A percentile compares a stretch with the other conserved stretches of the same genome.
Conservation (phyloP, 2,888 invertebrate species). For the Beris chalybata region DNA sequence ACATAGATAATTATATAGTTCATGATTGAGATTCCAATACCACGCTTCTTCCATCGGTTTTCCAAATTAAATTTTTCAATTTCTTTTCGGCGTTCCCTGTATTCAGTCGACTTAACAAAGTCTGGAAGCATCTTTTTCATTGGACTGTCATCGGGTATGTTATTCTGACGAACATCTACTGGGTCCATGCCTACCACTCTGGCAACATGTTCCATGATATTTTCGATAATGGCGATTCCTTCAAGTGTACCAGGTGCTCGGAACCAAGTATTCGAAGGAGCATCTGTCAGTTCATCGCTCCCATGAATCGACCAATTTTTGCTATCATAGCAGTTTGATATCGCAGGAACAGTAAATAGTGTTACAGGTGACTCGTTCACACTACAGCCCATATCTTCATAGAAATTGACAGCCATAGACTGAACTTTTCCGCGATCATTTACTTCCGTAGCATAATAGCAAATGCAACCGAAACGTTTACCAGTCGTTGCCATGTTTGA, state of each 20-base stretch:
- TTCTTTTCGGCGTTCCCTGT: slow-evolving; percentile 58
- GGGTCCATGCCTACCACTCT: slow-evolving; percentile 58
- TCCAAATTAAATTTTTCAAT: slow-evolving; percentile 63
- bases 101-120: slow-evolving; percentile 58
- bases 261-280: slow-evolving; percentile 66
- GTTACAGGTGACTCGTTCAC: slow-evolving; percentile 59
- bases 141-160: slow-evolving; percentile 50
- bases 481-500: slow-evolving; percentile 69
- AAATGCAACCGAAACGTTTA: slow-evolving; percentile 61
- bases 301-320: slow-evolving; percentile 67
- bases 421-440: slow-evolving; percentile 65
- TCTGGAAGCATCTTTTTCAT: slow-evolving; percentile 56
- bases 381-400: slow-evolving; percentile 56
- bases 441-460: slow-evolving; percentile 65
- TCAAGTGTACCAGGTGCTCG: slow-evolving; percentile 63
- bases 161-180: slow-evolving; percentile 58
- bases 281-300: slow-evolving; percentile 65
- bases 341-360: slow-evolving; percentile 45
- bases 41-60: slow-evolving; percentile 77
- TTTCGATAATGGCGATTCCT: slow-evolving; percentile 60
- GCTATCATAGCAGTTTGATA: slow-evolving; percentile 64
- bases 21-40: slow-evolving; percentile 65
- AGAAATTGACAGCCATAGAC: slow-evolving; percentile 29
- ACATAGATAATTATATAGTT: slow-evolving; percentile 60
- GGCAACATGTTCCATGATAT: slow-evolving; percentile 67